Percentiles rank a stretch among this genome's conserved stretches.
Evolutionary conservation across 1,140 invertebrate genomes (phyloP).

Genomic region (Augochlora pura): DNA sequence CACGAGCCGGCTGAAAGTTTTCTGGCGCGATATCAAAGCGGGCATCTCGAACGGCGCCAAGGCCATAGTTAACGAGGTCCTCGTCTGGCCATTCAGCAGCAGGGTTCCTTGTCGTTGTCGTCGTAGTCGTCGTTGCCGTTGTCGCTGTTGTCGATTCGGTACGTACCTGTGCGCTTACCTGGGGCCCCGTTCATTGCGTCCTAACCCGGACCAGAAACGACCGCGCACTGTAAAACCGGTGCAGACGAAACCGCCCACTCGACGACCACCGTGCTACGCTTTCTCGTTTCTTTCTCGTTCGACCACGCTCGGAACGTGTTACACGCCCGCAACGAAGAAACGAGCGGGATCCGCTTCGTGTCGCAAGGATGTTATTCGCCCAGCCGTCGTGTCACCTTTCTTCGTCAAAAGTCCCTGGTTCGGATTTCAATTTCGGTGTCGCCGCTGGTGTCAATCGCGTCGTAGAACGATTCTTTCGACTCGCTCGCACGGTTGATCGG

Average conservation of each 20-base stretch:
- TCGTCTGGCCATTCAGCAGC: conserved; percentile 69
- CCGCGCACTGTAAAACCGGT: conserved; percentile 33
- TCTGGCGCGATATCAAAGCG: conserved; percentile 65
- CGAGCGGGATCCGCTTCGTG: conserved; percentile 14
- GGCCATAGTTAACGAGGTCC: conserved; percentile 69
- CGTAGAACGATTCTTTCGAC: no score
- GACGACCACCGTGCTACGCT: conserved; percentile 54
- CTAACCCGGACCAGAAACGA: conserved; percentile 31
- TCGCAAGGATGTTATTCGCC: conserved; percentile 15
- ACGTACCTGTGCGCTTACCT: conserved; percentile 54
- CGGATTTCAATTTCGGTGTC: no score
- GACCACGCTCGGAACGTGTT: conserved; percentile 33
- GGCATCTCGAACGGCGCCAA: conserved; percentile 69
- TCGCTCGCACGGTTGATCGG: no score
- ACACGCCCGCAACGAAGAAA: conserved; percentile 20
- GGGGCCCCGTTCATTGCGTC: conserved; percentile 46
- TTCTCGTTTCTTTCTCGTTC: conserved; percentile 30
- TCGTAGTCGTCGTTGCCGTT: conserved; percentile 25
- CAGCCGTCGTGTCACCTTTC: neutral
- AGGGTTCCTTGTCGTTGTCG: conserved; percentile 48
- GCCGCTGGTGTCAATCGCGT: no score
- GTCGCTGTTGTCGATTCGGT: conserved; percentile 52
- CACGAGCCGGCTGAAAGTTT: conserved; percentile 48
- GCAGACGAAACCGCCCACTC: conserved; percentile 49
- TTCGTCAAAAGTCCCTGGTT: neutral